Conservation (phyloP, 2,113 vertebrate genomes). For the Burhinus oedicnemus region DNA sequence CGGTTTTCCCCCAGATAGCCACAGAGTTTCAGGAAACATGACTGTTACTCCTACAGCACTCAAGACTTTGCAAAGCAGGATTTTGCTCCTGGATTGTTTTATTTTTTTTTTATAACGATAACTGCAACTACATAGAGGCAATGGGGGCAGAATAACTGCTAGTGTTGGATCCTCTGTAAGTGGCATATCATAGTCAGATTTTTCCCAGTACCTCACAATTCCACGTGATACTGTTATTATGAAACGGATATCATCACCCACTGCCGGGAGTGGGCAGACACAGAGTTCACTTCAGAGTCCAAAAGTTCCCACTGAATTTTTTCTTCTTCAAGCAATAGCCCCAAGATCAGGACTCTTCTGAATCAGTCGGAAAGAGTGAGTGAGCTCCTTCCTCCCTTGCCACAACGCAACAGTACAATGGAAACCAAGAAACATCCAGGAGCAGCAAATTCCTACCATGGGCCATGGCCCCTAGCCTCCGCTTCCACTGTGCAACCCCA, state of each 20-base stretch:
- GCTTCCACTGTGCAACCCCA: background rate
- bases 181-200: background rate
- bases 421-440: background rate
- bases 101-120: background rate
- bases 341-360: background rate
- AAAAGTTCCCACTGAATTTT: background rate
- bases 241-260: background rate
- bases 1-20: background rate
- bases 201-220: background rate
- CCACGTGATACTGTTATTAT: background rate
- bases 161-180: background rate
- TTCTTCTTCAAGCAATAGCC: background rate
- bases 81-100: background rate
- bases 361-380: background rate
- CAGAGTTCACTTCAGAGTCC: background rate
- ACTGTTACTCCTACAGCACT: background rate
- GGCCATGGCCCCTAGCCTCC: background rate
- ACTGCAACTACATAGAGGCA: background rate
- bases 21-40: background rate
- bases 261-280: background rate
- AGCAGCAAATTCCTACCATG: background rate
- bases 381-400: background rate
- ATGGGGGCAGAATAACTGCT: background rate
- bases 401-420: rapidly evolving
- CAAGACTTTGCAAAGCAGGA: background rate